Base-by-base conservation (phyloP, 37 sponge, comb jelly and placozoan genomes). In the Petrosia ficiformis region DNA sequence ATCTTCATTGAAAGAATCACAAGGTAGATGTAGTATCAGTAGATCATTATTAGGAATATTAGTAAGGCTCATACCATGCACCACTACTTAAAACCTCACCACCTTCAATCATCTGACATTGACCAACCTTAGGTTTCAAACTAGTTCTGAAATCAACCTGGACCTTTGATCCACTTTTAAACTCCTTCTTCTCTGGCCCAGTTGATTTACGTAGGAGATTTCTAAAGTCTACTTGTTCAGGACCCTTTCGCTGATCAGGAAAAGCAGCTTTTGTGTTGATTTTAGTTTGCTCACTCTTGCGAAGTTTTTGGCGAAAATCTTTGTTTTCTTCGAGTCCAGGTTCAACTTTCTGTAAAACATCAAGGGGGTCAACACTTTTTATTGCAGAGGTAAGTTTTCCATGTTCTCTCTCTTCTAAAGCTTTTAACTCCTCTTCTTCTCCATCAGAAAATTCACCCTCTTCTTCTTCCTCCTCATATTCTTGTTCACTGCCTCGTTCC, bases 151-250 rank as follows among this genome's bases (percentile, higher is more conserved):
- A 86, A 75, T 86, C 86, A 31, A 58, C 52, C 61, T 74, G 76
- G 57, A 42, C 76, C 1, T 52, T 68, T 4, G 66, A 6, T 37
- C 75, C 76, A 25, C 41, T 56, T 43, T 76, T 77, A 72, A 33
- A 60, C 64, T 25, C 67, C 44, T 71, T 76, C 58, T 40, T 71
- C 34, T 70, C 73, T 5, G 85, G 85, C 31, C 69, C 71, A 29
- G 10, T 70, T 24, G 74, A 58, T 44, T 82, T 85, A 30, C 65
- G 44, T 14, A 90, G 83, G 24, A 85, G 79, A 25, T 77, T 68
- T 26, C 83, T 65, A 69, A 85, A 90, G 59, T 90, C 91, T 2
- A 82, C 72, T 66, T 90, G 91, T 58, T 81, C 91, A 1, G 68
- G 80, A 4, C 70, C 72, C 4, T 73, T 33, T 44, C 72, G 80